phyloP scores from a whole-genome alignment of 2,113 vertebrate species.

The Rhodinocichla rosea region DNA sequence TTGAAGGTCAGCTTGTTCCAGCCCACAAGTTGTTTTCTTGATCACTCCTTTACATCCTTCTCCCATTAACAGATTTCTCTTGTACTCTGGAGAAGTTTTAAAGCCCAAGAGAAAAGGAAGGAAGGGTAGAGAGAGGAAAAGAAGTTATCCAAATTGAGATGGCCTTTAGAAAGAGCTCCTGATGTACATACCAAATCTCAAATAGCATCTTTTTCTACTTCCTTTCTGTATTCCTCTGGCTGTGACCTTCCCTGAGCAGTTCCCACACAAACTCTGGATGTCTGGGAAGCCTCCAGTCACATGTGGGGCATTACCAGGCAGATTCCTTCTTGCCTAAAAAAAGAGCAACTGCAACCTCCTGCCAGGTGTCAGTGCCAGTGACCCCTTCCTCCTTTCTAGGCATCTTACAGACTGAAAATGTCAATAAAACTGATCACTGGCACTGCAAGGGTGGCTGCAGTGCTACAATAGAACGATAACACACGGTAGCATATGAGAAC shows the following conservation, averaged over 20 bases:
- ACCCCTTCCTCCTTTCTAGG: background rate
- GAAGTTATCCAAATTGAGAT: background rate
- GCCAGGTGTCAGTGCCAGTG: background rate
- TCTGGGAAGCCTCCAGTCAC: background rate
- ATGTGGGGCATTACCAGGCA: background rate
- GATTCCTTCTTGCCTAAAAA: background rate
- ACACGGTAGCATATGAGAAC: background rate
- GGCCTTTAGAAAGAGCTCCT: background rate
- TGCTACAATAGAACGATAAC: background rate
- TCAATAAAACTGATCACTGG: background rate
- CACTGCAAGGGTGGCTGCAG: background rate
- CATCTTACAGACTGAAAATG: background rate
- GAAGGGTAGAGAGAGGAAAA: background rate
- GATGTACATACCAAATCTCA: background rate
- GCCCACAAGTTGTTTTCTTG: background rate
- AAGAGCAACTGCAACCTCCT: background rate
- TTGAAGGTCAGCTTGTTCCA: background rate
- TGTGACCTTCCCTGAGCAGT: background rate
- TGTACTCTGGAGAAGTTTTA: background rate
- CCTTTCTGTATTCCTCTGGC: background rate
- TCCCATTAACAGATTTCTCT: background rate
- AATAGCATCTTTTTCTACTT: background rate
- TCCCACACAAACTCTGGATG: background rate
- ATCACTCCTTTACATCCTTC: background rate
- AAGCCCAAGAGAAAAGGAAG: background rate